phyloP scores from a whole-genome alignment of 2,113 vertebrate genomes.

The Toxostoma redivivum region DNA sequence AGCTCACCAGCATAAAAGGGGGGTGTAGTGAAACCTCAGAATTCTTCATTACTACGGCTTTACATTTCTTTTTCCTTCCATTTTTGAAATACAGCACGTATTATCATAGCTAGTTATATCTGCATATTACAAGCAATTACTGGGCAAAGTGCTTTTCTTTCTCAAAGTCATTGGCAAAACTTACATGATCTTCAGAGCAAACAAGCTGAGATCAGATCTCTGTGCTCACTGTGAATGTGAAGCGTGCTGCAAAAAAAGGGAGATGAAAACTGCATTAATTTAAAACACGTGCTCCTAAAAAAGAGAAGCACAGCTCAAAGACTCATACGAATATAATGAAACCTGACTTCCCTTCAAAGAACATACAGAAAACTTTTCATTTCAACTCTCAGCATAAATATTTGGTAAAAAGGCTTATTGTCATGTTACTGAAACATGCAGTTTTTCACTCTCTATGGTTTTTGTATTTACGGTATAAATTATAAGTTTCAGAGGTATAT shows the following conservation, averaged over 20 bases:
- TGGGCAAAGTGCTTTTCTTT: constrained; percentile 28
- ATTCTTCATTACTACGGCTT: background rate
- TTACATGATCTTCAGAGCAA: constrained; percentile 12
- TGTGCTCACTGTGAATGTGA: background rate
- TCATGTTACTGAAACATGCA: background rate
- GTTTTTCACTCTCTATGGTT: background rate
- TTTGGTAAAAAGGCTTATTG: constrained; percentile 1
- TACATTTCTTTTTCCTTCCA: background rate
- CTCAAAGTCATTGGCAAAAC: constrained; percentile 41
- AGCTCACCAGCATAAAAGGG: background rate
- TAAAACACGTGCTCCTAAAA: background rate
- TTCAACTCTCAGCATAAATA: background rate
- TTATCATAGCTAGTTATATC: background rate
- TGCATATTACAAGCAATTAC: constrained; percentile 47
- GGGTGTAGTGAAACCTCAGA: background rate
- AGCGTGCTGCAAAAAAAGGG: background rate
- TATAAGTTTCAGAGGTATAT: background rate
- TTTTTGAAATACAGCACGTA: background rate
- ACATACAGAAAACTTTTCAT: background rate
- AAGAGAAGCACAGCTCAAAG: background rate
- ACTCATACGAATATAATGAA: background rate
- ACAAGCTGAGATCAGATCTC: background rate
- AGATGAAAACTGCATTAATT: background rate
- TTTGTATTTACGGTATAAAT: background rate
- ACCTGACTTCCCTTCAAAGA: constrained; percentile 1